A percentile compares a stretch with the other conserved stretches of the same genome.
Conservation (phyloP, 2,797 vertebrate species). For the Sandelia bainsii region DNA sequence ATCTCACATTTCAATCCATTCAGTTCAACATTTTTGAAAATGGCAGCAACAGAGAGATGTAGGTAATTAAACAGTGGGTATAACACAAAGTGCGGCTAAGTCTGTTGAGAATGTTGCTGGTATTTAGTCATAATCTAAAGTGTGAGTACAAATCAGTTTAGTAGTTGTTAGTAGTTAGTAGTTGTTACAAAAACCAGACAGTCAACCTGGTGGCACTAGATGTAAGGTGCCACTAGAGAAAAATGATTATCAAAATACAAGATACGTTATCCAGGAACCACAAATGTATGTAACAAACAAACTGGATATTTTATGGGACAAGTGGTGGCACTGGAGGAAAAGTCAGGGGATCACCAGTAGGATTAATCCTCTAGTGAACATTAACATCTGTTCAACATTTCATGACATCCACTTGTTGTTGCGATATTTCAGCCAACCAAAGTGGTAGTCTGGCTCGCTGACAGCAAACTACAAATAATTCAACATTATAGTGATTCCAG, state of each 20-base stretch:
- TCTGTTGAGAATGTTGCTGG: neutral
- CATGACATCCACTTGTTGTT: neutral
- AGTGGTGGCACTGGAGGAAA: neutral
- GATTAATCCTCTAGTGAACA: neutral
- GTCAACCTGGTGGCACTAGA: neutral
- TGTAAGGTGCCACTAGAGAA: neutral
- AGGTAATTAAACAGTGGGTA: neutral
- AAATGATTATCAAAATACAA: neutral
- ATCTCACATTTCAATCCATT: neutral
- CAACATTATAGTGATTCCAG: neutral
- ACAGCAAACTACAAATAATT: neutral
- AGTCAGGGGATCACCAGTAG: neutral
- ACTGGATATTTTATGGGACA: slow-evolving; percentile 3
- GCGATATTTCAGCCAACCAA: neutral
- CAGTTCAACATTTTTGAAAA: neutral
- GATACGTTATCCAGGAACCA: neutral
- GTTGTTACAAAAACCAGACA: neutral
- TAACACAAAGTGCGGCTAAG: neutral
- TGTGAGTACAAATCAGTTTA: neutral
- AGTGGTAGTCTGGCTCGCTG: neutral
- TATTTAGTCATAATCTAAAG: slow-evolving; percentile 15
- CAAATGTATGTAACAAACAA: neutral
- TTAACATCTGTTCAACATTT: neutral
- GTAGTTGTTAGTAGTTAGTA: neutral
- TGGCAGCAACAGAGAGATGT: no score